A percentile compares a stretch with the other conserved stretches of the same genome.
These are phyloP conservation scores for Geopemphigus sp. DNA, from an alignment of 1,140 invertebrate species.

Conservation along the genomic window DNA sequence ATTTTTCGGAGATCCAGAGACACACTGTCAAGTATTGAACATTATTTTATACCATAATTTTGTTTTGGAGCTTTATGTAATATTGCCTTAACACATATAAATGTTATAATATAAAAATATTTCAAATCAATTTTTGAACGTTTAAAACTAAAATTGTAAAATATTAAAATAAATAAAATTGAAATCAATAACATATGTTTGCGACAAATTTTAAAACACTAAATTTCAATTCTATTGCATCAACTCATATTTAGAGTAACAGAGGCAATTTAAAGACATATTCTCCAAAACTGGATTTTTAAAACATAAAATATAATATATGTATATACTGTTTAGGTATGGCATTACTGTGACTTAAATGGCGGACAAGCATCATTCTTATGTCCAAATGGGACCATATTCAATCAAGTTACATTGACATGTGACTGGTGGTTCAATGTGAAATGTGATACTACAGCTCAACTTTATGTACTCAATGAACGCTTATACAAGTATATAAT, in stretches of 20 bases:
- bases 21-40: conserved; percentile 71
- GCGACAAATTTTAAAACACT: no score
- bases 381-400: conserved; percentile 88
- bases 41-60: conserved; percentile 1
- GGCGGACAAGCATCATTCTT: conserved; percentile 86
- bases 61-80: no score
- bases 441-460: conserved; percentile 73
- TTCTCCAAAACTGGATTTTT: neutral
- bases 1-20: conserved; percentile 84
- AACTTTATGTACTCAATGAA: conserved; percentile 83
- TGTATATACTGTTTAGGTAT: no score
- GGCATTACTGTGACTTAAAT: conserved; percentile 89
- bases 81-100: no score
- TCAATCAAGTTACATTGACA: conserved; percentile 79
- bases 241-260: no score
- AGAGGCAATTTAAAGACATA: no score
- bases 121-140: no score
- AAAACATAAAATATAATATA: no score
- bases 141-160: no score
- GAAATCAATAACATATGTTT: no score
- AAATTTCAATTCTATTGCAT: no score
- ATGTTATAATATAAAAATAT: neutral
- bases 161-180: no score
- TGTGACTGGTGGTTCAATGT: conserved; percentile 91
- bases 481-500: conserved; percentile 83